phyloP scores from a whole-genome alignment of 1,140 invertebrate genomes.

The Drosophila chauvacae region DNA sequence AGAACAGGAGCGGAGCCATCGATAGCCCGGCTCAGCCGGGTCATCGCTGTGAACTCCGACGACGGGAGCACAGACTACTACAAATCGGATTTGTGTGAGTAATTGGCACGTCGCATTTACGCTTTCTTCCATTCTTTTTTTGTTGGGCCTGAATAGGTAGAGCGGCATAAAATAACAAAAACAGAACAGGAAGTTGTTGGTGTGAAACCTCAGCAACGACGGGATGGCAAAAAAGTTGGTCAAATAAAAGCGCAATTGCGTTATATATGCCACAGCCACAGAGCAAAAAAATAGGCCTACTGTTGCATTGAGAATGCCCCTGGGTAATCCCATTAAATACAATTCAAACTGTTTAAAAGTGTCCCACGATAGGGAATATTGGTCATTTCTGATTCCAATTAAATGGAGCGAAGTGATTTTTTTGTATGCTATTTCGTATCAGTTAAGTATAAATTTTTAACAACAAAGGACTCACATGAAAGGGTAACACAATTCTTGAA shows the following conservation, averaged over 20 bases:
- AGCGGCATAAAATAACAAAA: conserved; percentile 38
- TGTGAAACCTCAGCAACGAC: conserved; percentile 76
- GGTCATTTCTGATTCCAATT: neutral
- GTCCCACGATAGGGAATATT: neutral
- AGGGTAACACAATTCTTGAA: neutral
- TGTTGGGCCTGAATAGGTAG: conserved; percentile 44
- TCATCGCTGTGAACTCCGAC: conserved; percentile 28
- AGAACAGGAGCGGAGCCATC: conserved; percentile 33
- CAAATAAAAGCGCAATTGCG: conserved; percentile 58
- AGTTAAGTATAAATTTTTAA: neutral
- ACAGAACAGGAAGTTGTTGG: conserved; percentile 49
- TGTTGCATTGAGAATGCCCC: conserved; percentile 6
- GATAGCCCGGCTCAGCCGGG: conserved; percentile 41
- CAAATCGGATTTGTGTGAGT: conserved; percentile 83
- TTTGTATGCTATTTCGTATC: neutral
- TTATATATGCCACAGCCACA: conserved; percentile 39
- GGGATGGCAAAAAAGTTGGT: conserved; percentile 25
- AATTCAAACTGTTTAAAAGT: conserved; percentile 7
- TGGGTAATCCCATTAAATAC: conserved; percentile 18
- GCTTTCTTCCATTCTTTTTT: conserved; percentile 47
- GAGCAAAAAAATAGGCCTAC: conserved; percentile 30
- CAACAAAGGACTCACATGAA: too few relatives aligned
- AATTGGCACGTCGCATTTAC: conserved; percentile 72
- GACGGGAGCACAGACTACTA: conserved; percentile 48
- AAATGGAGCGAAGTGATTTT: neutral